A percentile compares a stretch with the other conserved stretches of the same genome.
Conservation (phyloP, 1,140 invertebrate genomes). For the Aphelinus certus region DNA sequence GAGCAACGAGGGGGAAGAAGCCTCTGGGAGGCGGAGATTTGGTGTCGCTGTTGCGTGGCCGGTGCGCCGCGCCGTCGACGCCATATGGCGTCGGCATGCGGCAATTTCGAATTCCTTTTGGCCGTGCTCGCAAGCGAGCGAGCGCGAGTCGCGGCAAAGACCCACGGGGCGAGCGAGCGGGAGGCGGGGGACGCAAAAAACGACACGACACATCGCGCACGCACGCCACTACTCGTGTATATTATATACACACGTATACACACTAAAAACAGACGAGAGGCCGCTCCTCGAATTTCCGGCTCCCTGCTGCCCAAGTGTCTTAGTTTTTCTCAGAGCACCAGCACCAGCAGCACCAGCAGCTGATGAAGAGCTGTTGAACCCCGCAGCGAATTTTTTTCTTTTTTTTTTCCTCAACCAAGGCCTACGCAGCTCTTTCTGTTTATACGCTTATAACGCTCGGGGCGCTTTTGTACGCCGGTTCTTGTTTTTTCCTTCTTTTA, state of each 20-base stretch:
- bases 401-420: background rate
- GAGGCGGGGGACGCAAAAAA: background rate
- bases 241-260: too few species aligned
- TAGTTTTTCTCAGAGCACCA: background rate
- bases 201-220: too few species aligned
- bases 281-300: conserved; percentile 16
- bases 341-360: background rate
- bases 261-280: conserved; percentile 2
- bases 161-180: background rate
- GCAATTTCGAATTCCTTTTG: conserved; percentile 42
- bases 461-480: too few species aligned
- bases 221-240: too few species aligned
- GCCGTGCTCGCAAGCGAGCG: background rate
- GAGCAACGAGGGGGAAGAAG: too few species aligned
- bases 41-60: background rate
- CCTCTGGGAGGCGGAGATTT: conserved; percentile 12
- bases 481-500: too few species aligned
- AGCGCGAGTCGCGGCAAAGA: background rate
- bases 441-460: background rate
- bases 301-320: background rate
- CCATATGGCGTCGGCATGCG: conserved; percentile 44
- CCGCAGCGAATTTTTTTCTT: background rate
- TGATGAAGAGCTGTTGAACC: background rate
- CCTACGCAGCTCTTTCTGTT: background rate
- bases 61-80: too few species aligned